phyloP scores from a whole-genome alignment of 2,113 vertebrate genomes.

The Oncorhynchus nerka region DNA sequence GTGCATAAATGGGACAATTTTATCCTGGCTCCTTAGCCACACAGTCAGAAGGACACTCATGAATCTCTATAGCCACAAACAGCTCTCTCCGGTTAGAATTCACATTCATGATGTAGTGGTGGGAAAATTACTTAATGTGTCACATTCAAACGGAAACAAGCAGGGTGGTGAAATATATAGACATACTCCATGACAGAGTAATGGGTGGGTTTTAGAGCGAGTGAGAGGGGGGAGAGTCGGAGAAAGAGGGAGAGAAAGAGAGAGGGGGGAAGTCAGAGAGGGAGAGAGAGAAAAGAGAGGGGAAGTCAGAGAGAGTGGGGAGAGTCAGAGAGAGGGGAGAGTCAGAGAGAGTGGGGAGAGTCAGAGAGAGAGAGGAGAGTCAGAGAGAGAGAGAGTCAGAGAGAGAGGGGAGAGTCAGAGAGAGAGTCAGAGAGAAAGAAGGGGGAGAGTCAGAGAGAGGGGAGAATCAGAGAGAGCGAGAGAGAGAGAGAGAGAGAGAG shows the following conservation, averaged over 20 bases:
- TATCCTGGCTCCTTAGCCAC: too few species aligned
- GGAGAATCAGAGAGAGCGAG: too few species aligned
- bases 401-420: background rate
- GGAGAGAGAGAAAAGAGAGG: background rate
- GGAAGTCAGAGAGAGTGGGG: too few species aligned
- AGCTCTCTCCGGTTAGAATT: too few species aligned
- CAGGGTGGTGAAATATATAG: background rate
- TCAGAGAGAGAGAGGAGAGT: background rate
- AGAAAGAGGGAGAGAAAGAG: background rate
- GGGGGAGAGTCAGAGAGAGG: background rate
- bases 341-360: background rate
- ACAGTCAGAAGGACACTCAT: too few species aligned
- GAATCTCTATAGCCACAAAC: too few species aligned
- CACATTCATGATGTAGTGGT: background rate
- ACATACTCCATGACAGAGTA: background rate
- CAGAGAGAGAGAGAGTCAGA: background rate
- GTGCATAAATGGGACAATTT: background rate
- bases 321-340: background rate
- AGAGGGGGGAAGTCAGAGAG: background rate
- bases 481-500: too few species aligned
- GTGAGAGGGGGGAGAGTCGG: background rate
- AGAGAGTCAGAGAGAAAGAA: background rate
- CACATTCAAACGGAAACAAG: background rate
- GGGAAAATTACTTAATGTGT: slow-evolving; percentile 23
- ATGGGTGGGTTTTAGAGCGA: background rate